Evolutionary conservation across 2,797 vertebrate species (phyloP), one percentile per base, ranked within the genome.

Genomic region (Characodon lateralis): DNA sequence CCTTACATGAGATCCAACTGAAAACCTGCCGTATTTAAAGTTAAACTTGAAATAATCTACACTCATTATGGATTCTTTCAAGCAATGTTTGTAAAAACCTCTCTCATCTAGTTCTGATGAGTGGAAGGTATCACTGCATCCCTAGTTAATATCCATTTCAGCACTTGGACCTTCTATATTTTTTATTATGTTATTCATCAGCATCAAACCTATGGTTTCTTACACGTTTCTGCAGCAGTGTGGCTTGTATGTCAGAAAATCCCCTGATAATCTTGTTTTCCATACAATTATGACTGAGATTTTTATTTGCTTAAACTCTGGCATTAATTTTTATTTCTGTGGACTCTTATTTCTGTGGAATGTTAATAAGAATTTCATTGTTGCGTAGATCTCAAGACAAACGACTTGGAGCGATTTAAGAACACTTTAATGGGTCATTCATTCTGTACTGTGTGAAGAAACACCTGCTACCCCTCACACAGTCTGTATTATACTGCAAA

Each of bases 381-480:
- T 53, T 14, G n/a, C 71, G 51, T 56, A 31, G 39, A 65, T 79
- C 66, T 79, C 31, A 56, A 84, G 26, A 65, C 56, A 71, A 31
- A 51, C 41, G 22, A 51, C 24, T 71, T 79, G 79, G 65, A 43
- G 71, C 22, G 22, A 28, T 77, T 59, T 12, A 28, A 68, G 79
- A 77, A 55, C 59, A 58, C 74, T 78, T 77, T 50, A 50, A 28
- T 48, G 41, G 14, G 16, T 48, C 10, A 50, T 77, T 79, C 26
- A 14, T 56, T 61, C n/a, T 4, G 56, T 58, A 28, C 72, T 51
- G 59, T 61, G 24, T 72, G 0, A 2, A 80, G 55, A 65, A 80
- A 72, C 90, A 91, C 88, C 90, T 92, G 89, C 85, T 77, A 0
- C 5, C 59, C 61, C 82, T 77, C 63, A 77, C 68, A 66, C 61